Evolutionary conservation across 2,797 vertebrate genomes (phyloP).

Genomic region (Malurus splendens): DNA sequence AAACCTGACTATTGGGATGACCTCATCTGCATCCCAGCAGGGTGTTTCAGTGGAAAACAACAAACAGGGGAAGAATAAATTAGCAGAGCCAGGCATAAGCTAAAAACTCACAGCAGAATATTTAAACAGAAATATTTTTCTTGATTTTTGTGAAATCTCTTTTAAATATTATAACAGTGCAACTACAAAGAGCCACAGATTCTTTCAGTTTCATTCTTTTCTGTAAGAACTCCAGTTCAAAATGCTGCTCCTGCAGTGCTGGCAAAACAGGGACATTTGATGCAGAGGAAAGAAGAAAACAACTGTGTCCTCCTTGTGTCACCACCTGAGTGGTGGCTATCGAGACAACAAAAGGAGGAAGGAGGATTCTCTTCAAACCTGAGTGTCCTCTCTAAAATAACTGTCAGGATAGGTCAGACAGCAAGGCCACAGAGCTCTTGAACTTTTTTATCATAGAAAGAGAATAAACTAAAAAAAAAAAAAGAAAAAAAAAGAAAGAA

Average conservation of each 20-base stretch:
- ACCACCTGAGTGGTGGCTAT: not conserved
- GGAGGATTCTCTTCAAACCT: not conserved
- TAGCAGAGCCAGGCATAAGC: not conserved
- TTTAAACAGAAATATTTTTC: not conserved
- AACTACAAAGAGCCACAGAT: not conserved
- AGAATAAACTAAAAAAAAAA: not conserved
- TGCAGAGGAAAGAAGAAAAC: not conserved
- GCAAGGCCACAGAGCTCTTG: not conserved
- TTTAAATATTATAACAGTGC: not conserved
- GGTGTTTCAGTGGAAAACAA: not conserved
- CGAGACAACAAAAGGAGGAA: not conserved
- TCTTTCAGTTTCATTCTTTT: not conserved
- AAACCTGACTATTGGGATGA: not conserved
- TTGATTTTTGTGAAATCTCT: not conserved
- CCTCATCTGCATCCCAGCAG: not conserved
- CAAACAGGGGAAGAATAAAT: not conserved
- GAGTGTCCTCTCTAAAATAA: not conserved
- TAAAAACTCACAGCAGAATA: not conserved
- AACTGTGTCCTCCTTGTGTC: not conserved
- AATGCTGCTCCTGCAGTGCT: not conserved
- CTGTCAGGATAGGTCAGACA: not conserved
- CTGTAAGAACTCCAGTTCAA: not conserved
- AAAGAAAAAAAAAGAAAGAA: accelerated
- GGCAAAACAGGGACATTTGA: not conserved
- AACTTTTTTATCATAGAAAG: not conserved